Base-by-base conservation (phyloP, 2,888 invertebrate species). In the Myopa testacea region DNA sequence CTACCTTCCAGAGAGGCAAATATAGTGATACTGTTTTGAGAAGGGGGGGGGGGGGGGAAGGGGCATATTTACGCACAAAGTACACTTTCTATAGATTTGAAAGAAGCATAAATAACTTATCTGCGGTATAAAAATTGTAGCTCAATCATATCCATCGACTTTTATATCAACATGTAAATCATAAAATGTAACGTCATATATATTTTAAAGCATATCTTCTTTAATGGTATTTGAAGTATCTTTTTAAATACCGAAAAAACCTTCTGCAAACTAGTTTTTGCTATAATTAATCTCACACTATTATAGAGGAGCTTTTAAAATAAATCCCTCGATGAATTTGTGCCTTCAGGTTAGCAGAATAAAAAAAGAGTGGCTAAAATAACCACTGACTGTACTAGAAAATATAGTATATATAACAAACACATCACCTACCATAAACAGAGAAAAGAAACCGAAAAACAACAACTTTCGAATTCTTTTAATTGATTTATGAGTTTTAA, bases 401-500 rank as follows among this genome's bases (percentile, higher is more conserved):
- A 26, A 26, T n/a, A n/a, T n/a, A n/a, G n/a, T n/a, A n/a, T n/a
- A n/a, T n/a, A n/a, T n/a, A n/a, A n/a, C n/a, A n/a, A n/a, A n/a
- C n/a, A n/a, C n/a, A n/a, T n/a, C n/a, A n/a, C 8, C 10, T 8
- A 50, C 8, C 10, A 50, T 50, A 14, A 10, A 50, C 10, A 50
- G 50, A 3, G 14, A 50, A 50, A 8, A 10, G 10, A 45, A 6
- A 8, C 45, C 70, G 10, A 50, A 69, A 73, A 10, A 10, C 1
- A 67, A 67, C 67, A 26, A 72, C 38, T 72, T 8, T 14, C 40
- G n/a, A 74, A 65, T 65, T 74, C 16, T 74, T 74, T 74, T 74
- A 74, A 74, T 74, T 74, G 74, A 74, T 74, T 74, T 74, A 74
- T 74, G 74, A 65, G 74, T 74, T 74, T 74, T 50, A 74, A 74